Evolutionary conservation across 2,888 invertebrate species (phyloP), one percentile per base, ranked within the genome.

Genomic region (Drosophila testacea): DNA sequence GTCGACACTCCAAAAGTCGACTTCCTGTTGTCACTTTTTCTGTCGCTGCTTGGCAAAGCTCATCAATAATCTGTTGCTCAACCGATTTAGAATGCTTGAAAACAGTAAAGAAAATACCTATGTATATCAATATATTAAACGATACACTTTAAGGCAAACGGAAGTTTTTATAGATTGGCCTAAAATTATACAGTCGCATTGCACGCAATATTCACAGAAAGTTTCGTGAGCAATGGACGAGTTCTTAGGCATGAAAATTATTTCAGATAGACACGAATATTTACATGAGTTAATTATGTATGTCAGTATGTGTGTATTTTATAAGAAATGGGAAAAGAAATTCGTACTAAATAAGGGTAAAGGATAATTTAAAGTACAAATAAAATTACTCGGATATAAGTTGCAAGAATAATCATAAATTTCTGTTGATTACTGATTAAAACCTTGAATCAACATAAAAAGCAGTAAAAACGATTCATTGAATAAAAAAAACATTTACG

Each of bases 41-140:
- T 6, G 71, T 67, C 7, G 76, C 70, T 9, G 73, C 71, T 3
- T 89, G 91, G 28, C 91, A 91, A 16, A 91, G 79, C 63, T 90
- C 88, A 50, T 82, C 81, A 32, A 83, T 74, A 61, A 88, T 70
- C 56, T 62, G 60, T 48, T 87, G 83, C 56, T 88, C 90, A 6
- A 69, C 64, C 2, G 88, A 73, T 70, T 89, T 88, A 1, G 16
- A 6, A 0, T 7, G 30, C 65, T 71, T 42, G n/a, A 68, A 68
- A 46, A 30, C 6, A 11, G 36, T n/a, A 39, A 66, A 62, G 30
- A 30, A 44, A 46, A 34, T 30, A 34, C 34, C 34, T 6, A n/a
- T n/a, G n/a, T n/a, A n/a, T 27, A 34, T 44, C 13, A 54, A 32
- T n/a, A 54, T 11, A 30, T 3, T 28, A 3, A 38, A n/a, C 28